Percentiles rank a stretch among this genome's conserved stretches.
Conservation (phyloP, 2,113 vertebrate species). For the Gallinago undulata region DNA sequence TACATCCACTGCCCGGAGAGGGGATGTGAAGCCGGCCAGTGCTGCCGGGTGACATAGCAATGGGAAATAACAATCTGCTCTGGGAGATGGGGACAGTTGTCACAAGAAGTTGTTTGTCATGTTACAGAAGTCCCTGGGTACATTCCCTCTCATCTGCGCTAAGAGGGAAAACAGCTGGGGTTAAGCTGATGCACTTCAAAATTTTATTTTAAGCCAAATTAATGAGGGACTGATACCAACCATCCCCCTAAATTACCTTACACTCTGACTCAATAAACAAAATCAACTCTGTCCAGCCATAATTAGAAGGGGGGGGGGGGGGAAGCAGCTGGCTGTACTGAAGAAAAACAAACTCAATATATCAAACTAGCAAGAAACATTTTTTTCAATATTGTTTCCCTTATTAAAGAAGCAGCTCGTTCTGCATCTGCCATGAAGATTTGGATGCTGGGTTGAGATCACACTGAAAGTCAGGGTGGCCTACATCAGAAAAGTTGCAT, state of each 20-base stretch:
- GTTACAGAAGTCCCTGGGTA: neutral
- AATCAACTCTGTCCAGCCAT: neutral
- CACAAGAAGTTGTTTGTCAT: neutral
- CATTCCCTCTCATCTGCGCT: neutral
- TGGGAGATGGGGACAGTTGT: neutral
- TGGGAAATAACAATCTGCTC: neutral
- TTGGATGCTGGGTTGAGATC: constrained; percentile 51
- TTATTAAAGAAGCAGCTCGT: neutral
- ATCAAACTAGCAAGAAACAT: neutral
- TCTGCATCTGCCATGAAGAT: constrained; percentile 57
- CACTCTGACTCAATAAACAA: neutral
- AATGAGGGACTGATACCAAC: neutral
- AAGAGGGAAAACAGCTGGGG: neutral
- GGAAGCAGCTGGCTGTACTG: neutral
- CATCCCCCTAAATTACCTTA: neutral
- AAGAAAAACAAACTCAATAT: neutral
- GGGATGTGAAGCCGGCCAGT: fast-evolving
- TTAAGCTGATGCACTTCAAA: neutral
- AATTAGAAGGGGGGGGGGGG: neutral
- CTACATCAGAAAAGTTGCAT: constrained; percentile 65
- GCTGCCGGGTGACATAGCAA: neutral
- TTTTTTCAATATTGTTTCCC: neutral
- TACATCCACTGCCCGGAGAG: fast-evolving
- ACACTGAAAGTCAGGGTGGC: constrained; percentile 73
- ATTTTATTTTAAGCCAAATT: neutral